phyloP scores from a whole-genome alignment of 2,888 invertebrate genomes.

The Euclidia mi region DNA sequence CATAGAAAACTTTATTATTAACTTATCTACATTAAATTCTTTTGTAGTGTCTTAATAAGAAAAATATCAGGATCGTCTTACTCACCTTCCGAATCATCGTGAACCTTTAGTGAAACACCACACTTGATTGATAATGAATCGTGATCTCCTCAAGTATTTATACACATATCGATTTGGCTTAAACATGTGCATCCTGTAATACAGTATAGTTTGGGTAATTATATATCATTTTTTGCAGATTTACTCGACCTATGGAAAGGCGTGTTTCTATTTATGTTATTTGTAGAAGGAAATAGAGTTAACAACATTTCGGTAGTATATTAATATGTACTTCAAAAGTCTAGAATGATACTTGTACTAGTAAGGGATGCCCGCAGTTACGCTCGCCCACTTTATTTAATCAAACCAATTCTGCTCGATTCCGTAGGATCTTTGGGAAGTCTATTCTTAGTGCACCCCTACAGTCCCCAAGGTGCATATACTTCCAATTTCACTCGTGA shows the following conservation, averaged over 20 bases:
- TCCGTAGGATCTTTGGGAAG: too few species aligned
- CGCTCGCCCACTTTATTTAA: too few species aligned
- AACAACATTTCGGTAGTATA: constrained; percentile 25
- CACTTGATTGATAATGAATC: constrained; percentile 61
- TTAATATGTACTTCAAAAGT: too few species aligned
- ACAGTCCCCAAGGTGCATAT: too few species aligned
- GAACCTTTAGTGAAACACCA: constrained; percentile 62
- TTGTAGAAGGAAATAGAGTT: constrained; percentile 50
- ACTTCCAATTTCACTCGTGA: too few species aligned
- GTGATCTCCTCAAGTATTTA: constrained; percentile 69
- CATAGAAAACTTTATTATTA: too few species aligned
- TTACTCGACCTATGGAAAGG: constrained; percentile 61
- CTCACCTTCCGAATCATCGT: constrained; percentile 81
- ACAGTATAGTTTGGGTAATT: constrained; percentile 59
- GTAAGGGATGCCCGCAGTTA: too few species aligned
- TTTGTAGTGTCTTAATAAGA: neutral
- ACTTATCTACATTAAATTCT: too few species aligned
- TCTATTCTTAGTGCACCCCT: too few species aligned
- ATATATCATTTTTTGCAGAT: constrained; percentile 59
- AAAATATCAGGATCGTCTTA: constrained; percentile 49
- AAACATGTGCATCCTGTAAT: constrained; percentile 68
- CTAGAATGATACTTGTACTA: too few species aligned
- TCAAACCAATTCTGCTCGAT: too few species aligned
- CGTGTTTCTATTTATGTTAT: constrained; percentile 54
- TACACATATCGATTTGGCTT: constrained; percentile 68